These are phyloP conservation scores for Crotalus tigris DNA, from an alignment of 2,113 vertebrate genomes.

Conservation along the genomic window DNA sequence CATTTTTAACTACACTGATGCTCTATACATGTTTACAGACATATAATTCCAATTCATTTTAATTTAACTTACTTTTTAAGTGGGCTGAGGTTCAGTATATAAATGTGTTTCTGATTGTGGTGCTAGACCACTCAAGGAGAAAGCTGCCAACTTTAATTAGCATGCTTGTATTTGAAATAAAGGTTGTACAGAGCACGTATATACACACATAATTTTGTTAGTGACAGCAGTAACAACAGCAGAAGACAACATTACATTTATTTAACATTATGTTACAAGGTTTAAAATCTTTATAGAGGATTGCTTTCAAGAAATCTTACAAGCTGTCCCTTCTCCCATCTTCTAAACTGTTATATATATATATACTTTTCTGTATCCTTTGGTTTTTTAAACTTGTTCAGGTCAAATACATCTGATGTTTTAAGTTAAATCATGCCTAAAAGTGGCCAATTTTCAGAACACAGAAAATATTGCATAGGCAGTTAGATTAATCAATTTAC, in stretches of 20 bases:
- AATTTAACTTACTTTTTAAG: background rate
- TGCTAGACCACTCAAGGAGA: background rate
- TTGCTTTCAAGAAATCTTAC: background rate
- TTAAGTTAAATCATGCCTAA: constrained; percentile 48
- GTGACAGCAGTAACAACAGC: background rate
- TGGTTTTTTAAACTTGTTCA: constrained; percentile 48
- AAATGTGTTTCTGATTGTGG: background rate
- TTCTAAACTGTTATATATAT: constrained; percentile 35
- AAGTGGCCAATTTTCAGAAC: constrained; percentile 51
- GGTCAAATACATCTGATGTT: constrained; percentile 18
- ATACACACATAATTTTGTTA: constrained; percentile 6
- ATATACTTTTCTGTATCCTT: constrained; percentile 48
- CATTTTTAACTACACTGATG: background rate
- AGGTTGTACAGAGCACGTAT: background rate
- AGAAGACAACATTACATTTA: background rate
- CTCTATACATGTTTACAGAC: background rate
- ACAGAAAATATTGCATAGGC: constrained; percentile 58
- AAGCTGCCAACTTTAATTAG: constrained; percentile 4
- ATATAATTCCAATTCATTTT: background rate
- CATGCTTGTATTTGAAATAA: background rate
- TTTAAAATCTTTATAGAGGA: background rate
- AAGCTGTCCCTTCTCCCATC: background rate
- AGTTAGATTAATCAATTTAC: constrained; percentile 69
- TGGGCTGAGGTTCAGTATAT: background rate
- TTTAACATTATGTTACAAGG: background rate